Base-by-base conservation (phyloP, 2,888 invertebrate genomes). In the Ophioninae sp. region DNA sequence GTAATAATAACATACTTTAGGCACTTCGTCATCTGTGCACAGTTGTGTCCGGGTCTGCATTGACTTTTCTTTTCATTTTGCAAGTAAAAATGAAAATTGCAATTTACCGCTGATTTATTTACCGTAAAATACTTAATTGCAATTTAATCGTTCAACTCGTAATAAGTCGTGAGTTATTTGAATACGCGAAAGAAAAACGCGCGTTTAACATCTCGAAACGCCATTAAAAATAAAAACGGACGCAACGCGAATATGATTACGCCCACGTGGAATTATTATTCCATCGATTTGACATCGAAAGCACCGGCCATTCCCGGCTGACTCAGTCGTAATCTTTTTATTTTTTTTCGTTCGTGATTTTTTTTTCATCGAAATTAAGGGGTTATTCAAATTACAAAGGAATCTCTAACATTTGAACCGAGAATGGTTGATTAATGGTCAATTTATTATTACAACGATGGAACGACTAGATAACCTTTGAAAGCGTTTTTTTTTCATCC, bases 181-280 rank as follows among this genome's bases (percentile, higher is more conserved):
- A 17, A 50, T 50, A 50, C 50, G 13, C 6, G 50, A 50, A 50
- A 50, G 17, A 50, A 50, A 50, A 50, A 10, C 6, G 50, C 6
- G 50, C 17, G 50, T 50, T 50, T 50, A 50, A 50, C 13, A 50
- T 50, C 23, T 37, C 39, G 39, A 72, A 21, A 21, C 50, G 30
- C 7, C 61, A 30, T 61, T 37, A 39, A 72, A 72, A 72, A 20
- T 20, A 41, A 65, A 30, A 21, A 56, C 17, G 17, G 6, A 67
- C 5, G 30, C 37, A 57, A 13, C 17, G 50, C 50, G 13, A 50
- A 10, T 50, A 50, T 50, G 17, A 50, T 50, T 50, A 56, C 69
- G 62, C 70, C 70, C 64, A 70, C 78, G 8, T 5, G 17, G 59
- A 50, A 64, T 74, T 68, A 68, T 77, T 68, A 23, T 65, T 23